A percentile compares a stretch with the other conserved stretches of the same genome.
phyloP scores from a whole-genome alignment of 2,797 vertebrate species.

The Crocodylus rhombifer region DNA sequence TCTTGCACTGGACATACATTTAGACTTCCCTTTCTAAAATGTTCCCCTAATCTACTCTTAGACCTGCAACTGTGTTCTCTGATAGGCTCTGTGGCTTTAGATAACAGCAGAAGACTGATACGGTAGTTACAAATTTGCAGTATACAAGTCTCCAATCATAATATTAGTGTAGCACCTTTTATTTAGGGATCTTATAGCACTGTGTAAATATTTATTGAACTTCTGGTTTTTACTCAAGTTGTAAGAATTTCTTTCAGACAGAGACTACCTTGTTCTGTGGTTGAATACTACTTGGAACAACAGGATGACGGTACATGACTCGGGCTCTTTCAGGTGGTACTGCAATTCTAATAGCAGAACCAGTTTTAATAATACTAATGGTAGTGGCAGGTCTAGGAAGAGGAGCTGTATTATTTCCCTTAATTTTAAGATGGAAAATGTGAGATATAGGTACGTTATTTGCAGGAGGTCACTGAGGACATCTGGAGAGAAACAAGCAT shows the following conservation, averaged over 20 bases:
- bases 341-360: background rate
- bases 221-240: background rate
- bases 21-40: background rate
- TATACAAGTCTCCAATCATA: background rate
- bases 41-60: background rate
- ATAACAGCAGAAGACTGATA: background rate
- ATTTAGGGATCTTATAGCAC: background rate
- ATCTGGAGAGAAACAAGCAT: background rate
- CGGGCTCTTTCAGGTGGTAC: background rate
- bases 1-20: conserved; percentile 2
- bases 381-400: background rate
- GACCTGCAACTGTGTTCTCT: background rate
- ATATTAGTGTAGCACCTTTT: background rate
- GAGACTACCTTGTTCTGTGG: background rate
- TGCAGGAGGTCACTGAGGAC: background rate
- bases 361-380: background rate
- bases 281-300: background rate
- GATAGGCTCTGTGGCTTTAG: background rate
- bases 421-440: accelerated
- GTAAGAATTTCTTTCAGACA: background rate
- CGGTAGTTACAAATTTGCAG: background rate
- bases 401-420: accelerated
- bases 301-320: accelerated
- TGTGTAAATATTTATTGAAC: background rate
- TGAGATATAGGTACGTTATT: background rate